Percentiles rank a stretch among this genome's conserved stretches.
phyloP scores from a whole-genome alignment of 2,797 vertebrate genomes.

The Tragopan temminckii region DNA sequence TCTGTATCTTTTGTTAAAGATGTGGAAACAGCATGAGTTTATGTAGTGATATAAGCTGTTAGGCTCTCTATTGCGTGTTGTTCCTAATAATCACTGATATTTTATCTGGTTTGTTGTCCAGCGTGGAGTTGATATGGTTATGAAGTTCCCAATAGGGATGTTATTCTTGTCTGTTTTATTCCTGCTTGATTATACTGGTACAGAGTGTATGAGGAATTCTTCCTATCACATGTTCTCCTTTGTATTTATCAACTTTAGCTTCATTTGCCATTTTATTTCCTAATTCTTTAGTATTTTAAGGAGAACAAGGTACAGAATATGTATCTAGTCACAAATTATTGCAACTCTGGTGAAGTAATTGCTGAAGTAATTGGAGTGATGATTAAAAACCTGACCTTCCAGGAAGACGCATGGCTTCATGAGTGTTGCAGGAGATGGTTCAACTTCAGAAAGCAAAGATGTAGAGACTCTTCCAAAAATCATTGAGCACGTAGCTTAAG shows the following conservation, averaged over 20 bases:
- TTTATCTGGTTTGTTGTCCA: not conserved
- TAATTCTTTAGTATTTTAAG: not conserved
- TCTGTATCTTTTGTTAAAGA: not conserved
- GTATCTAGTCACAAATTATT: not conserved
- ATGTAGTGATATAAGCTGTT: not conserved
- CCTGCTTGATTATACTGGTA: not conserved
- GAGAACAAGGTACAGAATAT: not conserved
- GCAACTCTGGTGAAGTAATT: not conserved
- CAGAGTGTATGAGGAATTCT: not conserved
- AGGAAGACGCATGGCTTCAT: not conserved
- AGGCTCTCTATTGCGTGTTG: not conserved
- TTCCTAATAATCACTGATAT: not conserved
- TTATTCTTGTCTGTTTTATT: not conserved
- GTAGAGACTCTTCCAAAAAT: not conserved
- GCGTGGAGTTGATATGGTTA: not conserved
- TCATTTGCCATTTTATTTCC: not conserved
- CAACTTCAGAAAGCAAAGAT: not conserved
- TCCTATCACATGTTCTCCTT: not conserved
- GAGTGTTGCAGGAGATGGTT: not conserved
- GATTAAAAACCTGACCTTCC: not conserved
- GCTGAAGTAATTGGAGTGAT: not conserved
- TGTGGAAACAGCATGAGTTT: not conserved
- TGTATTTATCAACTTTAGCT: not conserved
- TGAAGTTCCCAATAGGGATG: not conserved
- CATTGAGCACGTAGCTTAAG: not conserved